Percentiles rank a stretch among this genome's conserved stretches.
These are phyloP conservation scores for Brachylomia viminalis DNA, from an alignment of 2,888 invertebrate genomes.

Conservation along the genomic window DNA sequence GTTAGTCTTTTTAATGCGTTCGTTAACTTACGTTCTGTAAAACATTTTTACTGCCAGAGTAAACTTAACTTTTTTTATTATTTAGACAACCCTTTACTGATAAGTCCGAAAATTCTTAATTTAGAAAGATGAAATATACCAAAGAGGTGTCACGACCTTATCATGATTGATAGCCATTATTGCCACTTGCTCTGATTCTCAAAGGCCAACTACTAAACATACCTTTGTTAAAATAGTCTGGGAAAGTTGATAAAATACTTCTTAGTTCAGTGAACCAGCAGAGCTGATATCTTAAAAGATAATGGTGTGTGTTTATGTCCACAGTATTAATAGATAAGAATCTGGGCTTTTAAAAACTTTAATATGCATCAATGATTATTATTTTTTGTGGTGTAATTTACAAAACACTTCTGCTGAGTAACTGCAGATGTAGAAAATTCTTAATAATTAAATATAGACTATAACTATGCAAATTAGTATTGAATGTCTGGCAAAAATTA, in stretches of 20 bases:
- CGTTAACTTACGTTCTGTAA: not conserved
- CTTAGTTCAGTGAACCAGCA: slow-evolving; percentile 71
- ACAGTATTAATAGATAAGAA: slow-evolving; percentile 46
- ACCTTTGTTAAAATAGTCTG: slow-evolving; percentile 44
- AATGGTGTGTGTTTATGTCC: slow-evolving; percentile 63
- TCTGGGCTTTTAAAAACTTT: slow-evolving; percentile 20
- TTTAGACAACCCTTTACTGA: not conserved
- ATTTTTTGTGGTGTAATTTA: slow-evolving; percentile 6
- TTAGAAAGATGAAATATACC: slow-evolving; percentile 1
- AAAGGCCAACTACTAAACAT: slow-evolving; percentile 20
- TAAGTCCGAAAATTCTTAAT: not conserved
- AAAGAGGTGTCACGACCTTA: slow-evolving; percentile 24
- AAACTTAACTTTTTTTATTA: not conserved
- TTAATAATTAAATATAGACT: slow-evolving; percentile 12
- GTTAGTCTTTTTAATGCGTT: not conserved
- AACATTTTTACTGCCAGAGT: not conserved
- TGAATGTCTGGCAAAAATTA: not conserved
- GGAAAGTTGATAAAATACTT: slow-evolving; percentile 63
- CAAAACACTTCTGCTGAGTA: slow-evolving; percentile 20
- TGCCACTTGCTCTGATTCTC: slow-evolving; percentile 29
- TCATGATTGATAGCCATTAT: slow-evolving; percentile 51
- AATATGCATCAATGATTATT: slow-evolving; percentile 1
- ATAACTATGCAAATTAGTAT: slow-evolving; percentile 8
- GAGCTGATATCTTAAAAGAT: slow-evolving; percentile 67
- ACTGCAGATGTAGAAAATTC: slow-evolving; percentile 4